Evolutionary conservation across 2,888 invertebrate genomes (phyloP), one percentile per base, ranked within the genome.

Genomic region (Ormyrus nitidulus): DNA sequence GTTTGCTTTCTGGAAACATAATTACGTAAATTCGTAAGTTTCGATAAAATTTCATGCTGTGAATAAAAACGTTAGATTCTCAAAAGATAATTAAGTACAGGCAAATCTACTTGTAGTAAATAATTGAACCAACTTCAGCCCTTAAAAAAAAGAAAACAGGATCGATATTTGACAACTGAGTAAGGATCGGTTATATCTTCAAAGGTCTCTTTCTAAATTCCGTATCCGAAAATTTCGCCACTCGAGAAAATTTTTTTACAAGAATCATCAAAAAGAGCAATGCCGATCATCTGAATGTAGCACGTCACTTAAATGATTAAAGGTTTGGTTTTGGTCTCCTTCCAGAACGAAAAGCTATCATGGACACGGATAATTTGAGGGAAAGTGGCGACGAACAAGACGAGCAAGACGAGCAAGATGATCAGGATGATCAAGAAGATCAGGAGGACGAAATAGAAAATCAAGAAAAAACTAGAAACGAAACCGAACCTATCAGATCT

Each of bases 101-200:
- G 34, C 34, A 62, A 73, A 19, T 46, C 19, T n/a, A 65, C 64
- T 56, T 71, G 53, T 11, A 34, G 34, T 34, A 34, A 51, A 44
- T 44, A 62, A 70, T 5, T 19, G n/a, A 70, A 11, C 69, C 48
- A 81, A 71, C 71, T 81, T 81, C 78, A 75, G 6, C 49, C 10
- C 49, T 4, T 7, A 54, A 11, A 68, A 54, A 51, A 66, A 74
- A 75, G 68, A 79, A 46, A 75, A 65, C 62, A 8, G 76, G 76
- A 79, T 53, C n/a, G 65, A 54, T 58, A 49, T 64, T 46, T 79
- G 61, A 79, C 79, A 79, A 81, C 79, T 68, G 68, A 75, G 56
- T 11, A 54, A 49, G 62, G 44, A 76, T 64, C 69, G 68, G 71
- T 64, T 56, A 75, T 64, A 66, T 72, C 13, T 59, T 54, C 62